Conservation (phyloP, 2,797 vertebrate genomes). For the Megaceryle alcyon region DNA sequence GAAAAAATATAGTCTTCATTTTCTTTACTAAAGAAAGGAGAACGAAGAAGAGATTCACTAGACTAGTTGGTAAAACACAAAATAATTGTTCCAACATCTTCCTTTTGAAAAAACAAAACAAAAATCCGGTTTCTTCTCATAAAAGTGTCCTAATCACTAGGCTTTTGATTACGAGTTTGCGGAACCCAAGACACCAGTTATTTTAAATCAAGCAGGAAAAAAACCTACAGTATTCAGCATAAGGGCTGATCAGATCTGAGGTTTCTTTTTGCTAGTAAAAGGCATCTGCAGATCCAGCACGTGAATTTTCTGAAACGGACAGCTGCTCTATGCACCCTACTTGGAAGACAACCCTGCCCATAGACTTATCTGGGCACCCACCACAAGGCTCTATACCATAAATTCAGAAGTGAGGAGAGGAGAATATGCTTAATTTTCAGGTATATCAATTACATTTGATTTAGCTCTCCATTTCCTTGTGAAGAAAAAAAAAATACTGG, state of each 20-base stretch:
- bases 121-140: neutral
- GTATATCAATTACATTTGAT: neutral
- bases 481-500: neutral
- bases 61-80: neutral
- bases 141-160: neutral
- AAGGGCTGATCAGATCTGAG: neutral
- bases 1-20: neutral
- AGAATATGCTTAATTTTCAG: neutral
- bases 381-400: neutral
- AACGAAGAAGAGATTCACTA: no score
- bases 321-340: neutral
- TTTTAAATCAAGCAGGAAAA: neutral
- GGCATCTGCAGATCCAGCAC: neutral
- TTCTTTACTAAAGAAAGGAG: neutral
- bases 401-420: neutral
- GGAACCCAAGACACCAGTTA: neutral
- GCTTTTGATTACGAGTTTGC: neutral
- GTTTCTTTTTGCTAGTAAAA: neutral
- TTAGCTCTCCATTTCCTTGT: neutral
- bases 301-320: neutral
- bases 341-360: neutral
- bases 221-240: neutral
- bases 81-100: neutral
- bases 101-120: neutral
- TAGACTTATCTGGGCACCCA: neutral